Conservation (phyloP, 2,113 vertebrate species). For the Solea senegalensis region DNA sequence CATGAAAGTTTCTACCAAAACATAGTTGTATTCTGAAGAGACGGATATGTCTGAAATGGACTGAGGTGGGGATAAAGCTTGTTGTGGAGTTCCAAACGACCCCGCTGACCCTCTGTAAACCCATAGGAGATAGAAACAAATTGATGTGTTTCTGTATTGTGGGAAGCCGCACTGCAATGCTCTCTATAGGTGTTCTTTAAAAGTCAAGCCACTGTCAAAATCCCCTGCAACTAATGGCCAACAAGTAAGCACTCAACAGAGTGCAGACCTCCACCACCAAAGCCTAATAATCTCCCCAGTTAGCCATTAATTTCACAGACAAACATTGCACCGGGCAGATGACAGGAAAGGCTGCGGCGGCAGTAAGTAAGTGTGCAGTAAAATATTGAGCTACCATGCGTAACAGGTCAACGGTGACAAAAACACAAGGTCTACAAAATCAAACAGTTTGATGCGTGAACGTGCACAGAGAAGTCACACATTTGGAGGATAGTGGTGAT, state of each 20-base stretch:
- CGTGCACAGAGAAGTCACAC: background rate
- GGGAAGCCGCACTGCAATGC: slow-evolving; percentile 5
- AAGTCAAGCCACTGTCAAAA: slow-evolving; percentile 21
- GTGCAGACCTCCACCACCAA: slow-evolving; percentile 23
- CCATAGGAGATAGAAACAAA: slow-evolving; percentile 9
- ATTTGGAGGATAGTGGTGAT: background rate
- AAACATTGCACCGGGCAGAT: slow-evolving; percentile 10
- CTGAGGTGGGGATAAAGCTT: slow-evolving; percentile 5
- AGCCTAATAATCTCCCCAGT: slow-evolving; percentile 38
- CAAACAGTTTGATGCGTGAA: background rate
- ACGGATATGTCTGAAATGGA: background rate
- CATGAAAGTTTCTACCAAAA: background rate
- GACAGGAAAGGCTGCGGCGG: slow-evolving; percentile 1
- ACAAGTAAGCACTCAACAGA: slow-evolving; percentile 15
- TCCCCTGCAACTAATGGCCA: slow-evolving; percentile 29
- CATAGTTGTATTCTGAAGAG: background rate
- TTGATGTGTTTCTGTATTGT: slow-evolving; percentile 11
- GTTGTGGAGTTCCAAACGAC: background rate
- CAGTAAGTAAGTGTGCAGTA: background rate
- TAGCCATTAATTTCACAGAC: slow-evolving; percentile 22
- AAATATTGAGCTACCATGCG: slow-evolving; percentile 4
- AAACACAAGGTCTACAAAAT: slow-evolving; percentile 9
- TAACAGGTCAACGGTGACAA: background rate
- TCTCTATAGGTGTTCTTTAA: slow-evolving; percentile 24
- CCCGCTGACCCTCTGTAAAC: slow-evolving; percentile 7